These are phyloP conservation scores for Crotalus viridis DNA, from an alignment of 2,113 vertebrate genomes.

Conservation along the genomic window DNA sequence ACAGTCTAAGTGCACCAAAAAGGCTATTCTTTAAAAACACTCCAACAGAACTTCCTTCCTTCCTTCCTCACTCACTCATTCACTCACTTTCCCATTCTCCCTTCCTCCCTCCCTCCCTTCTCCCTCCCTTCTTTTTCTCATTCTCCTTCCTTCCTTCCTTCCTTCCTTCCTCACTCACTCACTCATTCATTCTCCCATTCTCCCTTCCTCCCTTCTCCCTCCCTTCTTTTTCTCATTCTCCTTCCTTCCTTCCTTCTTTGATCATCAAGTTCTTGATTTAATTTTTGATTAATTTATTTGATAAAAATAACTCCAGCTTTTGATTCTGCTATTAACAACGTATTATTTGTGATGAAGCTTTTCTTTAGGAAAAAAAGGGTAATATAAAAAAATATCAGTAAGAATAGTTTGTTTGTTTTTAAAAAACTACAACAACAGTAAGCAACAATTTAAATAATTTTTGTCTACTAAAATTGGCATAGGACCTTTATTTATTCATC, in stretches of 20 bases:
- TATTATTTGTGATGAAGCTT: not conserved
- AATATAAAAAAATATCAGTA: not conserved
- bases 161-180: no score
- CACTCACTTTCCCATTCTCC: no score
- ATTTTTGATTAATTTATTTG: not conserved
- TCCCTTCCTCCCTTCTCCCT: no score
- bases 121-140: no score
- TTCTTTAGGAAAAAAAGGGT: not conserved
- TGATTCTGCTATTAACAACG: not conserved
- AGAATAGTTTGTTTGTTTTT: not conserved
- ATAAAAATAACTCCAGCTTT: not conserved
- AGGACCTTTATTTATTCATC: not conserved
- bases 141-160: no score
- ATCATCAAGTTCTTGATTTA: not conserved
- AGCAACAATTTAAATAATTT: slow-evolving; percentile 10
- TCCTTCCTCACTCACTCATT: not conserved
- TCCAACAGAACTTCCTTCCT: slow-evolving; percentile 13
- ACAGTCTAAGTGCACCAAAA: slow-evolving; percentile 68
- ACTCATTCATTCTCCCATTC: no score
- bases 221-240: no score
- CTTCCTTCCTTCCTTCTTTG: not conserved
- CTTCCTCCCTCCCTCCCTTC: no score
- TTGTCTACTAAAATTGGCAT: slow-evolving; percentile 32
- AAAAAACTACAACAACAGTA: not conserved
- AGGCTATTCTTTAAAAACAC: slow-evolving; percentile 69